These are phyloP conservation scores for Psittacula echo DNA, from an alignment of 2,797 vertebrate species.

Conservation along the genomic window DNA sequence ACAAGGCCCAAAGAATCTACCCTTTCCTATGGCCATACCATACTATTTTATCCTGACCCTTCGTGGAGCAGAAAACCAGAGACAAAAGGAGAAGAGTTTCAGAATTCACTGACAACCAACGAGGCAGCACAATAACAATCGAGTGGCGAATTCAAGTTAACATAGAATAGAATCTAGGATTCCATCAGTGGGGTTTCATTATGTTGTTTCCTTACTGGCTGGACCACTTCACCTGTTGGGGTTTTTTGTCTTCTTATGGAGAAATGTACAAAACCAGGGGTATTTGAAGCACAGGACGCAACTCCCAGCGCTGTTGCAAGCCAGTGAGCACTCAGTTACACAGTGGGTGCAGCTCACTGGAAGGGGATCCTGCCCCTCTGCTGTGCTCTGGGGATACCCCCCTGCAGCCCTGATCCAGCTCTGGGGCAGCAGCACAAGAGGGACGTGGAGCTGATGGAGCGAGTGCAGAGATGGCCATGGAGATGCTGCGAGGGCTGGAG, in stretches of 20 bases:
- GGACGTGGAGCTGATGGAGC: too few species aligned
- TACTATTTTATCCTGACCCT: not conserved
- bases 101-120: not conserved
- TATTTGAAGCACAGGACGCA: not conserved
- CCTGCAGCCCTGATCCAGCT: too few species aligned
- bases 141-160: not conserved
- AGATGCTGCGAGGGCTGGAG: too few species aligned
- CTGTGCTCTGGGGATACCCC: too few species aligned
- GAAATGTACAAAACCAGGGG: fast-evolving
- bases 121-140: not conserved
- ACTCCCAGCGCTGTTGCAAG: not conserved
- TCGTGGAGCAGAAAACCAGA: not conserved
- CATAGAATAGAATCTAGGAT: not conserved
- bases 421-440: too few species aligned
- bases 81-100: not conserved
- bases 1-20: not conserved
- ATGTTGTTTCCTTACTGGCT: not conserved
- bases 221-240: not conserved
- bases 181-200: not conserved
- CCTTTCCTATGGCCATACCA: fast-evolving
- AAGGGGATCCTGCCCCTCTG: not conserved
- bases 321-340: fast-evolving
- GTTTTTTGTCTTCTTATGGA: not conserved
- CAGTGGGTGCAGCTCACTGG: not conserved
- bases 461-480: too few species aligned